Percentiles rank a stretch among this genome's conserved stretches.
These are phyloP conservation scores for Cyprinodon brontotheroides DNA, from an alignment of 2,113 vertebrate genomes.

Conservation along the genomic window DNA sequence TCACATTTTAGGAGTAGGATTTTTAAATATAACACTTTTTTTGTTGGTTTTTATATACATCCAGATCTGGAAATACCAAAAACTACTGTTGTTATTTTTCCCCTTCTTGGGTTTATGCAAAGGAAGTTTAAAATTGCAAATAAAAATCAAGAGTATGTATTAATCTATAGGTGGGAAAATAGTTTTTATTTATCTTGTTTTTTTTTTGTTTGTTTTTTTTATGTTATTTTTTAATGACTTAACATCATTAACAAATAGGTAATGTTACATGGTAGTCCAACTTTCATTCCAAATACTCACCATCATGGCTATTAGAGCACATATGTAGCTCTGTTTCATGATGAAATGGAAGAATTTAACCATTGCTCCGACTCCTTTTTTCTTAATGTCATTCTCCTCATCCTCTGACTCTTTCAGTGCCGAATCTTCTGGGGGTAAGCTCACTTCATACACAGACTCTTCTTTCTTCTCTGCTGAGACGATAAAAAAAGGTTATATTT, in stretches of 20 bases:
- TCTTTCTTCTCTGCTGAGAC: slow-evolving; percentile 72
- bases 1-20: too few relatives aligned
- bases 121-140: too few relatives aligned
- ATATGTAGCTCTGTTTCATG: slow-evolving; percentile 99
- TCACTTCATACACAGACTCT: slow-evolving; percentile 66
- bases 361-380: slow-evolving; percentile 81
- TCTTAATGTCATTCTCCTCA: slow-evolving; percentile 79
- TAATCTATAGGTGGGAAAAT: too few relatives aligned
- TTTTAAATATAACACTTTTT: too few relatives aligned
- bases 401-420: slow-evolving; percentile 69
- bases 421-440: slow-evolving; percentile 82
- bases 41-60: too few relatives aligned
- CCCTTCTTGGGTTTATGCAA: too few relatives aligned
- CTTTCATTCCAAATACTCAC: slow-evolving; percentile 75
- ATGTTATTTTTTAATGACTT: too few relatives aligned
- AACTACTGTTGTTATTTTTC: too few relatives aligned
- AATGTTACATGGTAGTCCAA: neutral
- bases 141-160: too few relatives aligned
- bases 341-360: slow-evolving; percentile 92
- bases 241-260: neutral
- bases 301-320: slow-evolving; percentile 99
- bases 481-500: slow-evolving; percentile 13
- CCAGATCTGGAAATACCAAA: too few relatives aligned
- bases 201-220: too few relatives aligned
- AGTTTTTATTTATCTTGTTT: too few relatives aligned